Evolutionary conservation across 2,797 vertebrate species (phyloP), one percentile per base, ranked within the genome.

Genomic region (Gymnocypris eckloni): DNA sequence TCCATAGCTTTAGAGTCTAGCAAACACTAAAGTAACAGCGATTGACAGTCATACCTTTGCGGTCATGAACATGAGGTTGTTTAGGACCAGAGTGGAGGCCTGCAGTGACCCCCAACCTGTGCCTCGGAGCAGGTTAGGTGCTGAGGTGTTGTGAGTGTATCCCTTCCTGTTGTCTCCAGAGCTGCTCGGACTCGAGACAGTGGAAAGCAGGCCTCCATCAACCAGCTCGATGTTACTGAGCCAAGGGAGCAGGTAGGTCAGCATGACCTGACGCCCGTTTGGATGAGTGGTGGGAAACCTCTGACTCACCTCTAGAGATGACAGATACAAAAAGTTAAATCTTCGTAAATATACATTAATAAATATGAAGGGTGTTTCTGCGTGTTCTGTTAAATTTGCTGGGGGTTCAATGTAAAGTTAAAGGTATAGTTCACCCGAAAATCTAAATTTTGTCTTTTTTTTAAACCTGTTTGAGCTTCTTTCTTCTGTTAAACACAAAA

Each of bases 11-110:
- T 12, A 25, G 4, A 76, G 45, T 52, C 50, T 41, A 11, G 15
- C 11, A 84, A 78, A 43, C 11, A 41, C 22, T 20, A 28, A 22
- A 39, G 22, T 20, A 50, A 37, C 12, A 66, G 18, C 39, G 5
- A 71, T 61, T n/a, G 13, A 70, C 3, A 5, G 11, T n/a, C 33
- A 25, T 75, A 99, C 98, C 97, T 99, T 99, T 80, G 98, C 98
- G 0, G 98, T 99, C 98, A 99, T 99, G 91, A 98, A 99, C 98
- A 99, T 99, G 91, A 99, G 98, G 94, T 99, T 99, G 94, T 99
- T 99, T 81, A 99, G 97, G 90, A 99, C 97, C 76, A 99, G 91
- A 0, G 98, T 98, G 0, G 98, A 99, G 3, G 98, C 98, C 93
- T 99, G 98, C 16, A 97, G 95, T 43, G 98, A 99, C 25, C 98